These are phyloP conservation scores for Zeuzera pyrina DNA, from an alignment of 2,888 invertebrate species.

Conservation along the genomic window DNA sequence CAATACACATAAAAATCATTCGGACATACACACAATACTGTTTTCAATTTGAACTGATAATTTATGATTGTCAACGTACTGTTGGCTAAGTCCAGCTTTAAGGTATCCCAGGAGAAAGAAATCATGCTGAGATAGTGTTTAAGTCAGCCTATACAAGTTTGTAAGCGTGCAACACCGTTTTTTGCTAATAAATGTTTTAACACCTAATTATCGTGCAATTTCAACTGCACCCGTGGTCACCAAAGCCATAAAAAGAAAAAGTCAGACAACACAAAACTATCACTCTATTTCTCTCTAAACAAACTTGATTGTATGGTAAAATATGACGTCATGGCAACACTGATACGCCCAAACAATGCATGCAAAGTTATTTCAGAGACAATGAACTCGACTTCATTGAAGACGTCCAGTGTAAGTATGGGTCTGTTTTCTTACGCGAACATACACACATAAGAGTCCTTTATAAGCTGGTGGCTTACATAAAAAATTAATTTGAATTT, in stretches of 20 bases:
- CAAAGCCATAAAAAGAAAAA: conserved; percentile 12
- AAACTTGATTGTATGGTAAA: conserved; percentile 8
- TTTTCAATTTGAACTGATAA: too few species aligned
- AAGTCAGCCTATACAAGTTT: conserved; percentile 32
- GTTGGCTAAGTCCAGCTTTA: conserved; percentile 48
- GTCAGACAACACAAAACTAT: conserved; percentile 9
- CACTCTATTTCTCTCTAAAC: neutral
- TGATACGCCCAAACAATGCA: conserved; percentile 30
- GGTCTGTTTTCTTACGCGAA: neutral
- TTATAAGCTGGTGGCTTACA: conserved; percentile 5
- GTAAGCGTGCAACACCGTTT: conserved; percentile 55
- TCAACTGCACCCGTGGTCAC: conserved; percentile 25
- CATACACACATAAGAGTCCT: conserved; percentile 3
- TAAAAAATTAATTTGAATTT: conserved; percentile 34
- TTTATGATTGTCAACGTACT: too few species aligned
- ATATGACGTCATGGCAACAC: conserved; percentile 19
- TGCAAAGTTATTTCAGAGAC: conserved; percentile 32
- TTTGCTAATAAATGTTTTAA: conserved; percentile 18
- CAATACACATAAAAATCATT: too few species aligned
- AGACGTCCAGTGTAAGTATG: conserved; percentile 2
- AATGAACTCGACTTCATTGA: conserved; percentile 22
- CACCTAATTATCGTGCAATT: conserved; percentile 30
- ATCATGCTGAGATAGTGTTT: conserved; percentile 44
- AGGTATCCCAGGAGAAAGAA: conserved; percentile 32
- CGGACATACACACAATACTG: too few species aligned